A percentile compares a stretch with the other conserved stretches of the same genome.
Evolutionary conservation across 2,113 vertebrate genomes (phyloP).

Genomic region (Carassius carassius): DNA sequence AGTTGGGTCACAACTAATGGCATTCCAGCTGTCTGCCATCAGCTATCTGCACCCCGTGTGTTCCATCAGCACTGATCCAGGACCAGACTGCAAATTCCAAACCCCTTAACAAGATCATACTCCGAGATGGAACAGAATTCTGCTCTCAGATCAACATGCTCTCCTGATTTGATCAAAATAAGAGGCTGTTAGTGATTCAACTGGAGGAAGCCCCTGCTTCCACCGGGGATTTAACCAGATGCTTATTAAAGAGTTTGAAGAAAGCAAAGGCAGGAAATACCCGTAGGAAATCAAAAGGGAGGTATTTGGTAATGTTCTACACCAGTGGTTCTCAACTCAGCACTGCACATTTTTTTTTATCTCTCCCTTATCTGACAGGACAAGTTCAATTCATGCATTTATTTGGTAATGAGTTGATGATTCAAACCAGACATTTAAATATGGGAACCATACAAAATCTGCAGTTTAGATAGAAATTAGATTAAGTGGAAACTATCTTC

Average conservation of each 20-base stretch:
- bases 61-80: conserved; percentile 18
- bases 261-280: background rate
- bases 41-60: background rate
- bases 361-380: conserved; percentile 2
- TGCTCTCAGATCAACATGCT: conserved; percentile 29
- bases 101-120: conserved; percentile 37
- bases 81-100: conserved; percentile 1
- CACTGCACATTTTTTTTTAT: background rate
- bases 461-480: too few species aligned
- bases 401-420: background rate
- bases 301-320: conserved; percentile 12
- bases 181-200: background rate
- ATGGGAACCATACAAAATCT: background rate
- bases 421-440: background rate
- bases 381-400: background rate
- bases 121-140: conserved; percentile 17
- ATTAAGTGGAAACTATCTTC: too few species aligned
- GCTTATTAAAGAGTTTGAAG: background rate
- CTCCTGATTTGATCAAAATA: conserved; percentile 4
- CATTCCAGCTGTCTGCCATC: conserved; percentile 51
- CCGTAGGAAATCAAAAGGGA: background rate
- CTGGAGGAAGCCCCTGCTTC: background rate
- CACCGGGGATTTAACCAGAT: background rate
- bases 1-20: conserved; percentile 46
- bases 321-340: background rate